These are phyloP conservation scores for Micropoecilia bifurca DNA, from an alignment of 2,797 vertebrate genomes.

Conservation along the genomic window DNA sequence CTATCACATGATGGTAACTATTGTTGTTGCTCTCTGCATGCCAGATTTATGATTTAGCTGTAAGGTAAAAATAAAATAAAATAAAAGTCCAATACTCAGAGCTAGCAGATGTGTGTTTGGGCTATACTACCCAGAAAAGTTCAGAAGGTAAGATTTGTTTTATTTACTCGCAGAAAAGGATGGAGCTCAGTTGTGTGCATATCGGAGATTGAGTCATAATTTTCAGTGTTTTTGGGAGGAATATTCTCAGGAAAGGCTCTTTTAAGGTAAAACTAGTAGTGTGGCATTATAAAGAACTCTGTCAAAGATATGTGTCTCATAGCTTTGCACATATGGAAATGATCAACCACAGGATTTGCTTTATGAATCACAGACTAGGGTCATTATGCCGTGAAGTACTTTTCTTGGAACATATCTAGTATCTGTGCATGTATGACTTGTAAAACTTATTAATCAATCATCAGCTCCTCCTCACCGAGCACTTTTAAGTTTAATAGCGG, in stretches of 20 bases:
- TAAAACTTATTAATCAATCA: neutral
- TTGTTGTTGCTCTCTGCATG: neutral
- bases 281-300: too few species aligned
- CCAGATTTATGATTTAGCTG: neutral
- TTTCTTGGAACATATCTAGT: neutral
- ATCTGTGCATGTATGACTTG: neutral
- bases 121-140: neutral
- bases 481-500: neutral
- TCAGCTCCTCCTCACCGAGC: neutral
- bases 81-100: neutral
- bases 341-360: neutral
- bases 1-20: constrained; percentile 98
- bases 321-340: neutral
- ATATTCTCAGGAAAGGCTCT: constrained; percentile 1
- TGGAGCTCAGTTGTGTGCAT: constrained; percentile 7
- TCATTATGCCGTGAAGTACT: neutral
- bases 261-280: constrained; percentile 42
- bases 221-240: neutral
- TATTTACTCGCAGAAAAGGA: neutral
- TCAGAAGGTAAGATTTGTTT: neutral
- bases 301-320: neutral
- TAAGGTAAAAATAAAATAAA: neutral
- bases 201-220: constrained; percentile 33
- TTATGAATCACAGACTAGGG: neutral
- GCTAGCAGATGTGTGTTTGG: neutral